These are phyloP conservation scores for Rhinella marina DNA, from an alignment of 2,797 vertebrate species.

Conservation along the genomic window DNA sequence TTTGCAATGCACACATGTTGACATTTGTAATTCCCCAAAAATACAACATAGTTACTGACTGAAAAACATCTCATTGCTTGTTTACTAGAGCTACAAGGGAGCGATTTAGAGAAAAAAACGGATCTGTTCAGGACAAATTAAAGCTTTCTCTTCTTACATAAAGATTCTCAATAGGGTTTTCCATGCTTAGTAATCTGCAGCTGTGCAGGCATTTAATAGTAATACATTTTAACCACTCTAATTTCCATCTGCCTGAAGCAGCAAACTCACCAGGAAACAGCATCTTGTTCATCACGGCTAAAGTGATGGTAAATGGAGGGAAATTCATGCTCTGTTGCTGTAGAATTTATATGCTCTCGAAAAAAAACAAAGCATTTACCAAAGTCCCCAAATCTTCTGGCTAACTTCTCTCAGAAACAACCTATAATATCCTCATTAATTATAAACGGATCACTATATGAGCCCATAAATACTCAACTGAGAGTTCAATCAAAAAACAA, in stretches of 20 bases:
- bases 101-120: neutral
- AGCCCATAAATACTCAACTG: too few species aligned
- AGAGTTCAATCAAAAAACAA: too few species aligned
- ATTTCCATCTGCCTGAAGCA: constrained; percentile 47
- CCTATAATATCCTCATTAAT: too few species aligned
- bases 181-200: constrained; percentile 41
- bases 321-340: constrained; percentile 17
- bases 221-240: constrained; percentile 43
- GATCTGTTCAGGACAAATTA: neutral
- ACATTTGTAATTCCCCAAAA: neutral
- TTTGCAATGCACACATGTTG: neutral
- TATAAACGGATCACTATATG: too few species aligned
- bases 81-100: neutral
- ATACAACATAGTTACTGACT: neutral
- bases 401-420: too few species aligned
- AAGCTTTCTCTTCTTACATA: constrained; percentile 28
- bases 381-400: neutral
- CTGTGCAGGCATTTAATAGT: constrained; percentile 45
- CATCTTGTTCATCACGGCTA: constrained; percentile 36
- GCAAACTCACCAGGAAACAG: constrained; percentile 36
- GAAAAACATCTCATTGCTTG: neutral
- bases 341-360: neutral
- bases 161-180: constrained; percentile 44
- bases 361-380: neutral
- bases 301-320: constrained; percentile 44